phyloP scores from a whole-genome alignment of 2,797 vertebrate species.

The Arrhamphus sclerolepis region DNA sequence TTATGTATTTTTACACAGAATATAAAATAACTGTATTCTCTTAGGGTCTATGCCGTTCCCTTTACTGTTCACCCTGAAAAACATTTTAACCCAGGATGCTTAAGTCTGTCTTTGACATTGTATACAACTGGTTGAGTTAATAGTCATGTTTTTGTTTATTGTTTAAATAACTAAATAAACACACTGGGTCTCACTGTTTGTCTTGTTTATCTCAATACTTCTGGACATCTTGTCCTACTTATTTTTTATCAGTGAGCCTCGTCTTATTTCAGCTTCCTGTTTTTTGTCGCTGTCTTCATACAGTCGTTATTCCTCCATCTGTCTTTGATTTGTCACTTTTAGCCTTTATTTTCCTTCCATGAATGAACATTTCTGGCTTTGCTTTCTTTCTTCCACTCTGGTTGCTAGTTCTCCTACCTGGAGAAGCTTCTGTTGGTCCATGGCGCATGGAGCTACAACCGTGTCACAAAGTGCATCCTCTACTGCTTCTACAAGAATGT shows the following conservation, averaged over 20 bases:
- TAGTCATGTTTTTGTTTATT: too few species aligned
- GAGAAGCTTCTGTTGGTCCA: conserved; percentile 96
- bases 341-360: not conserved
- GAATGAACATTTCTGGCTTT: not conserved
- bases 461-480: conserved; percentile 97
- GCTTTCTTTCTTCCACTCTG: conserved; percentile 12
- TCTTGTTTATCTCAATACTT: conserved; percentile 29
- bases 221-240: conserved; percentile 24
- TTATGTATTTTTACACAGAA: too few species aligned
- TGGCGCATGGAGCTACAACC: conserved; percentile 98
- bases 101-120: too few species aligned
- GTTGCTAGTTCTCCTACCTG: conserved; percentile 89
- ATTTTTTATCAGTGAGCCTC: conserved; percentile 30
- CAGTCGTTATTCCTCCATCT: not conserved
- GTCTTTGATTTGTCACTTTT: not conserved
- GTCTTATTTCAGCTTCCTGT: conserved; percentile 1
- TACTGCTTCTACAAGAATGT: conserved; percentile 99
- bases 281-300: conserved; percentile 22
- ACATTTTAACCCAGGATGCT: too few species aligned
- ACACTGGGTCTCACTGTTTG: conserved; percentile 27
- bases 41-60: too few species aligned
- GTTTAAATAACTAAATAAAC: too few species aligned
- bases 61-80: too few species aligned
- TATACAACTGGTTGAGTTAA: too few species aligned
- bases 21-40: too few species aligned